Base-by-base conservation (phyloP, 2,888 invertebrate species). In the Tipula unca region DNA sequence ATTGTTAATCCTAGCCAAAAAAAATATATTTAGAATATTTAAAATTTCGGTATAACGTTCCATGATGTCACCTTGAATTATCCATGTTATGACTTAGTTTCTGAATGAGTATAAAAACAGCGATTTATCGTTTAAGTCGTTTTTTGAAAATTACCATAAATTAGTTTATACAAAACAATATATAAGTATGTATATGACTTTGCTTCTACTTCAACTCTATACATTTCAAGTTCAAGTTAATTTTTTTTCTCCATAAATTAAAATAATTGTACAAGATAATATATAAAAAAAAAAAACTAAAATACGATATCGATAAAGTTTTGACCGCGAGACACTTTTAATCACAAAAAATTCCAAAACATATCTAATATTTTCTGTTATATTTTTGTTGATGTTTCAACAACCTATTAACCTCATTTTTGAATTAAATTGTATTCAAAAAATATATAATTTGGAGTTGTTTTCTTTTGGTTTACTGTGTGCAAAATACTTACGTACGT, bases 331-430 rank as follows among this genome's bases (percentile, higher is more conserved):
- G 69, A 25, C 69, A 17, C 8, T 48, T 48, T 25, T 2, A 69
- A 25, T 69, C 48, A 25, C 25, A 69, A 69, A 10, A 25, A 69
- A 69, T 25, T 69, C 69, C 69, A 69, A 69, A 48, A 17, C 20
- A 48, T 48, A 69, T 69, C 69, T 69, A 69, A 69, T 69, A 25
- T 69, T 69, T 69, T 69, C 69, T 69, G 69, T 69, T 69, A 69
- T 69, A 48, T 48, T 48, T 48, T 48, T 39, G 32, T 54, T 17
- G 48, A 54, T 17, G 48, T 69, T 69, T 69, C 10, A 69, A 25
- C 69, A 69, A 69, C 69, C 69, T 69, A 69, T 69, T 69, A 69
- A 69, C 69, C 69, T 69, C 69, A 69, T 69, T 69, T 48, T 48
- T n/a, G 17, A 69, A 69, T 69, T 25, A 25, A 69, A 69, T 69